Evolutionary conservation across 2,797 vertebrate species (phyloP).

Genomic region (Alosa sapidissima): DNA sequence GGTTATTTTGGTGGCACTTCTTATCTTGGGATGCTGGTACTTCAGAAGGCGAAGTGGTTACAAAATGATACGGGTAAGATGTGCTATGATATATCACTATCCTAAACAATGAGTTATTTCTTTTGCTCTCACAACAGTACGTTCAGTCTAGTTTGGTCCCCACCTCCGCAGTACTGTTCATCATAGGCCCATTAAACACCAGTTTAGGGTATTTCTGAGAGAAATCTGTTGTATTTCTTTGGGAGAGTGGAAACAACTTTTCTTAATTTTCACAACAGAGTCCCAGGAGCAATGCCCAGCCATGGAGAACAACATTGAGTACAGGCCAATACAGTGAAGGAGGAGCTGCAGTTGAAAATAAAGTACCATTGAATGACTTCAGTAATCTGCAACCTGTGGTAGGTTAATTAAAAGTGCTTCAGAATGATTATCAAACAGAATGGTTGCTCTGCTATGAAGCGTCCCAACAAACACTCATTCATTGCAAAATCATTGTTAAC

Average conservation of each 20-base stretch:
- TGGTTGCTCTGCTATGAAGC: not conserved
- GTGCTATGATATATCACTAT: not conserved
- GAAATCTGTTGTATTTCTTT: not conserved
- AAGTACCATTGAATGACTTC: slow-evolving; percentile 81
- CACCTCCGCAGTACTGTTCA: not conserved
- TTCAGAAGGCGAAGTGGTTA: slow-evolving; percentile 87
- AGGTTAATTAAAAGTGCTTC: slow-evolving; percentile 51
- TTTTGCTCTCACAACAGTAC: not conserved
- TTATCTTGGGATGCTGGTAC: slow-evolving; percentile 91
- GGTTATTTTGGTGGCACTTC: slow-evolving; percentile 80
- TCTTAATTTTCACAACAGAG: slow-evolving; percentile 49
- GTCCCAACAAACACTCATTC: not conserved
- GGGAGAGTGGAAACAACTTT: not conserved
- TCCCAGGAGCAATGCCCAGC: slow-evolving; percentile 48
- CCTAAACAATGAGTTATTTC: not conserved
- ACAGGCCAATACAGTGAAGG: slow-evolving; percentile 69
- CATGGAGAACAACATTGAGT: slow-evolving; percentile 53
- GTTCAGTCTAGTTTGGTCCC: not conserved
- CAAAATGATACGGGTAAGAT: slow-evolving; percentile 80
- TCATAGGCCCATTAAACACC: too few relatives aligned
- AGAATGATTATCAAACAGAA: not conserved
- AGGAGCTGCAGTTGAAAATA: slow-evolving; percentile 71
- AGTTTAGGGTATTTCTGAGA: not conserved
- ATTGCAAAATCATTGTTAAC: not conserved
- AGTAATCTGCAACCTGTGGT: slow-evolving; percentile 76